Evolutionary conservation across 2,888 invertebrate species (phyloP).

Genomic region (Oxyscelio sp.): DNA sequence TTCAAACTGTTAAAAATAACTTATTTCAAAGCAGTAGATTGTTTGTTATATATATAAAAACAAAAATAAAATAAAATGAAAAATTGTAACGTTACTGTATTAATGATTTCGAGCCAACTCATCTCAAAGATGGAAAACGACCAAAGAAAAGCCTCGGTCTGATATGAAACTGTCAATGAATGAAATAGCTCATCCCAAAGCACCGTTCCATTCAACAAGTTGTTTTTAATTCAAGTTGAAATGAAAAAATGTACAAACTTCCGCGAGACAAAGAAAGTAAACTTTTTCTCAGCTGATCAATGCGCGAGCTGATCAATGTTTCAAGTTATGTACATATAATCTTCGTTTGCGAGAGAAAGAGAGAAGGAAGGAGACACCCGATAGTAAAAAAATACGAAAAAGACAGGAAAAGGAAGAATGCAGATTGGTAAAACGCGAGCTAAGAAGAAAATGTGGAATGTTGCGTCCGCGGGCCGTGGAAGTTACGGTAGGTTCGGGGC

Average conservation of each 20-base stretch:
- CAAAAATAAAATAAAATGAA: no score
- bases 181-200: conserved; percentile 44
- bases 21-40: no score
- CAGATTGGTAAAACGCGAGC: conserved; percentile 11
- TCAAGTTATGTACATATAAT: conserved; percentile 46
- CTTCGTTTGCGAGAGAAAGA: not conserved
- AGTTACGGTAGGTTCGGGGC: conserved; percentile 82
- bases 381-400: not conserved
- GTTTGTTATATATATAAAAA: no score
- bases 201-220: conserved; percentile 63
- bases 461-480: conserved; percentile 77
- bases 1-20: no score
- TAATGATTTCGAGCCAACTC: no score
- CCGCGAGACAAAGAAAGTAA: conserved; percentile 63
- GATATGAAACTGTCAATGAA: conserved; percentile 49
- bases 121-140: no score
- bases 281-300: conserved; percentile 53
- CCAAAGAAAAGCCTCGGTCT: conserved; percentile 29
- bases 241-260: conserved; percentile 58
- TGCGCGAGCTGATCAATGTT: conserved; percentile 37
- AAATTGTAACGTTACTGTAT: no score
- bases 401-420: conserved; percentile 32
- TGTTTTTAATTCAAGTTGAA: conserved; percentile 63
- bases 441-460: conserved; percentile 61
- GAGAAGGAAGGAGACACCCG: conserved; percentile 17